phyloP scores from a whole-genome alignment of 2,888 invertebrate genomes.

The Caenorhabditis sp. region DNA sequence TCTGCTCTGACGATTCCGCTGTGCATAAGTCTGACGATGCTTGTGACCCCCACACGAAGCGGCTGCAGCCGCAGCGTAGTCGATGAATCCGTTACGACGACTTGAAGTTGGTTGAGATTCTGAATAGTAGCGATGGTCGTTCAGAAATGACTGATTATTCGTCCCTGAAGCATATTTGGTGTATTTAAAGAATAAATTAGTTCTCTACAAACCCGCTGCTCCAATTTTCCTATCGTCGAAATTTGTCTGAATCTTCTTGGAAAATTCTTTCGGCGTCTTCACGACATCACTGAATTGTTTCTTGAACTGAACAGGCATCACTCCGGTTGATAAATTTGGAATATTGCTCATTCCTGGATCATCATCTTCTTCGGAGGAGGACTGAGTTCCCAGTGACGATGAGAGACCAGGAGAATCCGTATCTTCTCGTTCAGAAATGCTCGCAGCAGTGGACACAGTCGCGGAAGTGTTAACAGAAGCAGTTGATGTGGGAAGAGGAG shows the following conservation, averaged over 20 bases:
- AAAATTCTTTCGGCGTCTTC: constrained; percentile 24
- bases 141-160: background rate
- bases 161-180: background rate
- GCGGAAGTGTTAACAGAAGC: constrained; percentile 61
- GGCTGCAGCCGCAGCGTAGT: constrained; percentile 16
- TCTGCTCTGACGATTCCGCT: constrained; percentile 24
- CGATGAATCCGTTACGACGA: constrained; percentile 23
- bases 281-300: constrained; percentile 64
- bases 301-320: constrained; percentile 32
- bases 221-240: constrained; percentile 11
- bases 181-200: background rate
- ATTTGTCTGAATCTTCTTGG: constrained; percentile 41
- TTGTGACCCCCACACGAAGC: constrained; percentile 16
- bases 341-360: background rate
- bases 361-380: constrained; percentile 58
- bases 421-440: constrained; percentile 56
- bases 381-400: constrained; percentile 34
- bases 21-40: constrained; percentile 12
- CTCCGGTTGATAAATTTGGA: constrained; percentile 2
- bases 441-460: constrained; percentile 56
- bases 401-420: constrained; percentile 53
- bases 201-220: background rate
- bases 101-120: background rate
- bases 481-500: constrained; percentile 55
- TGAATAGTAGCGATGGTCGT: background rate